These are phyloP conservation scores for Empis stercorea DNA, from an alignment of 2,888 invertebrate species.

Conservation along the genomic window DNA sequence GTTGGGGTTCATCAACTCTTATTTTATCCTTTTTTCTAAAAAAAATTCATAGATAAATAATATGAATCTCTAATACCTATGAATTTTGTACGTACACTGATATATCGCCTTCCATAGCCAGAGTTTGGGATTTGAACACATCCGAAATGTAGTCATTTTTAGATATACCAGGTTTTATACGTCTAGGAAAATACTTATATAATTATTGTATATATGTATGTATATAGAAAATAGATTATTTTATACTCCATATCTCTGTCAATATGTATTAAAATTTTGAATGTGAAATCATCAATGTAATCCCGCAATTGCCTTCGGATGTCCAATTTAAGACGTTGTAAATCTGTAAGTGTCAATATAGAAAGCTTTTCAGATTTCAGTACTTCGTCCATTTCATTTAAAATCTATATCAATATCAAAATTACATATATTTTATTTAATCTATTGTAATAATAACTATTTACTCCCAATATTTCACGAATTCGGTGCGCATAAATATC, in stretches of 20 bases:
- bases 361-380: constrained; percentile 20
- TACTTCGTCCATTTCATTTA: constrained; percentile 30
- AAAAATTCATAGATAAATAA: background rate
- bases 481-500: constrained; percentile 31
- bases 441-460: constrained; percentile 1
- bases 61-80: background rate
- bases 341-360: constrained; percentile 22
- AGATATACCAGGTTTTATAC: constrained; percentile 28
- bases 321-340: constrained; percentile 28
- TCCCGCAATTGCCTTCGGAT: constrained; percentile 27
- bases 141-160: constrained; percentile 30
- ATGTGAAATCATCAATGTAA: constrained; percentile 33
- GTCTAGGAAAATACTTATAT: constrained; percentile 18
- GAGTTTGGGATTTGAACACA: constrained; percentile 32
- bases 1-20: constrained; percentile 11
- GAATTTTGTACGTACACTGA: constrained; percentile 21
- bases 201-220: too few species aligned
- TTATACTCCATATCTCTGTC: constrained; percentile 36
- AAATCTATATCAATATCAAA: constrained; percentile 20
- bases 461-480: constrained; percentile 31
- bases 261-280: constrained; percentile 33
- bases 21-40: background rate
- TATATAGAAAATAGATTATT: too few species aligned
- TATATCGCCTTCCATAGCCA: constrained; percentile 31
- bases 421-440: background rate